A percentile compares a stretch with the other conserved stretches of the same genome.
These are phyloP conservation scores for Ryuthela nishihirai DNA, from an alignment of 2,888 invertebrate species.

Conservation along the genomic window DNA sequence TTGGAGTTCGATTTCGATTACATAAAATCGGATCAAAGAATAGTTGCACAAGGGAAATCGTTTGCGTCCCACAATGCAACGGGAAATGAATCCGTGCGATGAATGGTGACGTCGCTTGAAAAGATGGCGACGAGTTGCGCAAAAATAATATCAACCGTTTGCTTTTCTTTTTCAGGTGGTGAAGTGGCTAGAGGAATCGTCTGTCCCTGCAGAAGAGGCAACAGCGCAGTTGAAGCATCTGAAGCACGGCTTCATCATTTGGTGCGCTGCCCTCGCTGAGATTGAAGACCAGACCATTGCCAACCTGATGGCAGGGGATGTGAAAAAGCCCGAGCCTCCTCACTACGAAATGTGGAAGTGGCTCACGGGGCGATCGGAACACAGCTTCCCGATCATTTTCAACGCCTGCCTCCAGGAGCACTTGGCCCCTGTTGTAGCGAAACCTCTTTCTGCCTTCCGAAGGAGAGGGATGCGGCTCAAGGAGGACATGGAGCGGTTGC, in stretches of 20 bases:
- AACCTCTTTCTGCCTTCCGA: constrained; percentile 16
- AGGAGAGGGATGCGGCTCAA: constrained; percentile 12
- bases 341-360: constrained; percentile 65
- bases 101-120: too few species aligned
- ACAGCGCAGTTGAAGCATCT: constrained; percentile 49
- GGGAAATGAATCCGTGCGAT: too few species aligned
- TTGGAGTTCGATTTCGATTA: too few species aligned
- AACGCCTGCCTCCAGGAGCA: constrained; percentile 29
- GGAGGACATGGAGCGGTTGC: constrained; percentile 2
- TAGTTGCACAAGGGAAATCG: too few species aligned
- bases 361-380: constrained; percentile 67
- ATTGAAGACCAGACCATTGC: constrained; percentile 39
- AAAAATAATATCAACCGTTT: not conserved
- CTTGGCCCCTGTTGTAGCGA: constrained; percentile 9
- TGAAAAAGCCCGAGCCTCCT: not conserved
- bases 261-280: constrained; percentile 47
- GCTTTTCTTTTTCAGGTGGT: constrained; percentile 9
- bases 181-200: constrained; percentile 54
- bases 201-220: constrained; percentile 62
- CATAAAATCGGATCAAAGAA: too few species aligned
- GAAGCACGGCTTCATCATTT: constrained; percentile 51
- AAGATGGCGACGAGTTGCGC: too few species aligned
- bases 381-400: constrained; percentile 75
- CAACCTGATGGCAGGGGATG: constrained; percentile 16
- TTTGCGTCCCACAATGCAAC: too few species aligned